A percentile compares a stretch with the other conserved stretches of the same genome.
phyloP scores from a whole-genome alignment of 2,888 invertebrate species.

The Antheraea yamamai region DNA sequence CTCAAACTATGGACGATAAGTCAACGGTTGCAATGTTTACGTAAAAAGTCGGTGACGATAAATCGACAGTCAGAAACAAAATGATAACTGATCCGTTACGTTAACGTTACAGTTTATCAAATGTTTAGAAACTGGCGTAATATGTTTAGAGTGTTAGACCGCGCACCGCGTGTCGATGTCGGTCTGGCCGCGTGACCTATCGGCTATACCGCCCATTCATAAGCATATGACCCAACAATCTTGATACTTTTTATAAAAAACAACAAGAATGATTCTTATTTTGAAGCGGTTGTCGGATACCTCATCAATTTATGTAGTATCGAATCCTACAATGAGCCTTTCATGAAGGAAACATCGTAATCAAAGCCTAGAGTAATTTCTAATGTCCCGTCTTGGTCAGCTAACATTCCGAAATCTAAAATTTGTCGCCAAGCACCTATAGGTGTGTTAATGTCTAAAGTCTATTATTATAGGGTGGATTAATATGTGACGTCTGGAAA shows the following conservation, averaged over 20 bases:
- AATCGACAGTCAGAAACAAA: neutral
- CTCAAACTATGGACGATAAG: no score
- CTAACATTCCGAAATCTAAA: no score
- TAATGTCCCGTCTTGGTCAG: no score
- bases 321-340: neutral
- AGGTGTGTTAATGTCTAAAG: no score
- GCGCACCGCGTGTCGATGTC: conserved; percentile 43
- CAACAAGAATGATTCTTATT: neutral
- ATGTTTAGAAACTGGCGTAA: conserved; percentile 22
- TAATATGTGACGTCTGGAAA: no score
- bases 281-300: no score
- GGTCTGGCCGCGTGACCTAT: conserved; percentile 38
- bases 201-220: conserved; percentile 23
- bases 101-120: conserved; percentile 10
- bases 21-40: no score
- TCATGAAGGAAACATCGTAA: no score
- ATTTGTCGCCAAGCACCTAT: no score
- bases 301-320: neutral
- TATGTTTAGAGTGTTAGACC: conserved; percentile 19
- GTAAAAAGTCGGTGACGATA: neutral
- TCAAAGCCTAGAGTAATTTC: no score
- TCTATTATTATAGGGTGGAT: no score
- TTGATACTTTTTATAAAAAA: conserved; percentile 18
- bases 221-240: neutral
- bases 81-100: conserved; percentile 6